These are phyloP conservation scores for Drosophila niveifrons DNA, from an alignment of 2,888 invertebrate species.

Conservation along the genomic window DNA sequence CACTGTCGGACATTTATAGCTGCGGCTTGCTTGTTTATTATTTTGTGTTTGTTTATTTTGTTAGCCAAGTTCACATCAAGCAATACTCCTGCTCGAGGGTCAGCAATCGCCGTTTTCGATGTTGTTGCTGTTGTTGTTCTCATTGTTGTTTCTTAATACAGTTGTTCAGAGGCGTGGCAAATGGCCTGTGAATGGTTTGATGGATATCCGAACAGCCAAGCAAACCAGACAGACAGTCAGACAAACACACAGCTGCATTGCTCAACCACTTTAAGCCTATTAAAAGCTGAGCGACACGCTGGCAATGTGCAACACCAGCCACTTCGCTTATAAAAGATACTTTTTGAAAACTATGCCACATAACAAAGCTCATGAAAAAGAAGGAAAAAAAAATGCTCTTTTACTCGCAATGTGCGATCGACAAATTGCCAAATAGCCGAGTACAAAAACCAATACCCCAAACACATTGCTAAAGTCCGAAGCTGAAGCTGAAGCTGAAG, in stretches of 20 bases:
- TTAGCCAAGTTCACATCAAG: conserved; percentile 68
- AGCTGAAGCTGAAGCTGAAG: conserved; percentile 29
- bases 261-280: conserved; percentile 73
- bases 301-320: conserved; percentile 47
- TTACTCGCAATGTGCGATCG: conserved; percentile 61
- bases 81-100: conserved; percentile 61
- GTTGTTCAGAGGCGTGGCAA: conserved; percentile 64
- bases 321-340: conserved; percentile 55
- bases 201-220: conserved; percentile 45
- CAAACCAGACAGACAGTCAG: neutral
- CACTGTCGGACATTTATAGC: conserved; percentile 73
- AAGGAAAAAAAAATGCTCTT: conserved; percentile 37
- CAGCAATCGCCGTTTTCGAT: conserved; percentile 34
- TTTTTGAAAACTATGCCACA: conserved; percentile 56
- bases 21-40: conserved; percentile 47
- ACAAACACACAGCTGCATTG: conserved; percentile 51
- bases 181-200: conserved; percentile 51
- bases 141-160: conserved; percentile 44
- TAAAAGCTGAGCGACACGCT: conserved; percentile 65
- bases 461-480: conserved; percentile 26
- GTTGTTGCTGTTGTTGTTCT: conserved; percentile 15
- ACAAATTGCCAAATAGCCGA: conserved; percentile 76
- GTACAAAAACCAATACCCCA: conserved; percentile 44
- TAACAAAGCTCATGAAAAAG: conserved; percentile 8
- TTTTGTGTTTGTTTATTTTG: conserved; percentile 35